phyloP scores from a whole-genome alignment of 2,888 invertebrate species.

The Archips crataeganus region DNA sequence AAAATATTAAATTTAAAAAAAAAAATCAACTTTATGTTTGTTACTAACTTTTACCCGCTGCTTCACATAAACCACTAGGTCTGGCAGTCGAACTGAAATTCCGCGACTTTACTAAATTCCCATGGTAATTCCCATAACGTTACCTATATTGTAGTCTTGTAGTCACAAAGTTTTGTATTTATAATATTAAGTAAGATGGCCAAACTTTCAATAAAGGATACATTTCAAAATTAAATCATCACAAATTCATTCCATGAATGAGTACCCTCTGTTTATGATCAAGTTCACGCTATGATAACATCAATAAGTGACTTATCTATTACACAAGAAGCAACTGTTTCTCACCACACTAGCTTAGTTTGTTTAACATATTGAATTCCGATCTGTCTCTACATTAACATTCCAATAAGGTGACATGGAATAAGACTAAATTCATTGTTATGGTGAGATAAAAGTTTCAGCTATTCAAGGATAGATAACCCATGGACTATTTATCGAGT shows the following conservation, averaged over 20 bases:
- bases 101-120: no score
- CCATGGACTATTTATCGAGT: slow-evolving; percentile 18
- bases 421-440: slow-evolving; percentile 25
- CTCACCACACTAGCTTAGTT: slow-evolving; percentile 7
- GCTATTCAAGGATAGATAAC: slow-evolving; percentile 30
- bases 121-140: no score
- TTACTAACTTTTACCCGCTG: no score
- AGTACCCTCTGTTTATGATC: background rate
- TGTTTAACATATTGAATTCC: slow-evolving; percentile 27
- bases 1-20: no score
- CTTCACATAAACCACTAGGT: no score
- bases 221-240: background rate
- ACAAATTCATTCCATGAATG: background rate
- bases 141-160: no score
- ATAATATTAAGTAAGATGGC: no score
- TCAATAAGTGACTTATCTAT: slow-evolving; percentile 13
- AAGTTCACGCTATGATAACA: background rate
- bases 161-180: no score
- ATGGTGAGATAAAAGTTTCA: slow-evolving; percentile 23
- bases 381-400: slow-evolving; percentile 16
- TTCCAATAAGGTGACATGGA: slow-evolving; percentile 33
- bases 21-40: no score
- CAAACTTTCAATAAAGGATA: background rate
- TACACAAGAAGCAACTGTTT: slow-evolving; percentile 24
- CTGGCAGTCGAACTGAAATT: no score